Evolutionary conservation across 1,140 invertebrate species (phyloP), one percentile per base, ranked within the genome.

Genomic region (Scaptomyza pallida): DNA sequence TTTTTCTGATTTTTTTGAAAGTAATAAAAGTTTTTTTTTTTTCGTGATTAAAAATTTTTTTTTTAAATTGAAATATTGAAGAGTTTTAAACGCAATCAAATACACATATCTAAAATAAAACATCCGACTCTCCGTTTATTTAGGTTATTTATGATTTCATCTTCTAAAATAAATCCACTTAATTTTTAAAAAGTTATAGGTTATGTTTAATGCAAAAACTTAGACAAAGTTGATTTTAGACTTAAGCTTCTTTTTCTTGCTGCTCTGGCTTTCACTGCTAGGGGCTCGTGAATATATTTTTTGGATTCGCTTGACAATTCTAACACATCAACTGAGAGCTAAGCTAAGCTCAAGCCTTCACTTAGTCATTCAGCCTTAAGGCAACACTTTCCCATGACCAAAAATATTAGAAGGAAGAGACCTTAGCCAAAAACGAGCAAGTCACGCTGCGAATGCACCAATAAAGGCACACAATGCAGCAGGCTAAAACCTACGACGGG

Each of bases 361-460:
- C 4, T 21, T 21, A 21, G 2, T 1, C 26, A 30, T 30, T 30
- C 26, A 26, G 33, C 26, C 62, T 61, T 26, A 19, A 3, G 21
- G 60, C 59, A 45, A 70, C 73, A 78, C 77, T 86, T 86, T 86
- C 81, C 81, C 81, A 86, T 86, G 82, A 86, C 81, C 70, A 86
- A 74, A 77, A 62, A 56, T 64, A 77, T 85, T 85, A 76, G 71
- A 75, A 76, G 26, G 26, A 30, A 30, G 26, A 30, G 76, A 70
- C 72, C 23, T 26, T 4, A 26, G 2, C 23, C 23, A 70, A 56
- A 26, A 59, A 33, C 47, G 44, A 69, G 56, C 50, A 52, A 86
- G 81, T 86, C 81, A 86, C 82, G 82, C 82, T 81, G 73, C 67
- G 51, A 60, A 37, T 88, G 82, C 60, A 78, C 81, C 82, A 86